These are phyloP conservation scores for Apis dorsata DNA, from an alignment of 1,140 invertebrate species.

Conservation along the genomic window DNA sequence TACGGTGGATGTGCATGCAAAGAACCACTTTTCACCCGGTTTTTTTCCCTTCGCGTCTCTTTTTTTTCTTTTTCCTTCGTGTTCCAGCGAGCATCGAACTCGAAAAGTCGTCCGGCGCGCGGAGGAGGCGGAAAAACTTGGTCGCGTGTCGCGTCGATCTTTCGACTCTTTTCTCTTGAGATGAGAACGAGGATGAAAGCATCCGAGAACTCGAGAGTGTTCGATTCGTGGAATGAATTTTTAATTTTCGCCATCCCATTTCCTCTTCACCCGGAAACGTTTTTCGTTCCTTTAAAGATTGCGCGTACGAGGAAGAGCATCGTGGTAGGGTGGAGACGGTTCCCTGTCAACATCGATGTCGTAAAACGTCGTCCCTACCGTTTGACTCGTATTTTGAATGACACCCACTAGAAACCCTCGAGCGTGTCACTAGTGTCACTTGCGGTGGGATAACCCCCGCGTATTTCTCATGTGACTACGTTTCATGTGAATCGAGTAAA, in stretches of 20 bases:
- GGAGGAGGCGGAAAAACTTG: neutral
- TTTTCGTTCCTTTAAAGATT: neutral
- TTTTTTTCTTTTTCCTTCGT: neutral
- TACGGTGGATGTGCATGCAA: conserved; percentile 53
- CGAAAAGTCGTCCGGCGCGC: conserved; percentile 3
- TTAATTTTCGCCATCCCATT: neutral
- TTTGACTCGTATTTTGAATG: conserved; percentile 30
- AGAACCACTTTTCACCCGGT: conserved; percentile 64
- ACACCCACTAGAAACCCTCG: conserved; percentile 40
- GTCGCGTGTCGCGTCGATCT: neutral
- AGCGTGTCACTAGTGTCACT: conserved; percentile 50
- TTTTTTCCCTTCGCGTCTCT: conserved; percentile 53
- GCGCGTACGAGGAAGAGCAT: neutral
- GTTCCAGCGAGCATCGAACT: neutral
- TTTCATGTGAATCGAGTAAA: conserved; percentile 1
- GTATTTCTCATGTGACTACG: neutral
- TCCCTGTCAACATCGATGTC: neutral
- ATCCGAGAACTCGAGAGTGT: neutral
- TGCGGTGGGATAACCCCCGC: conserved; percentile 11
- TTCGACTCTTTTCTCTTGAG: too few relatives aligned
- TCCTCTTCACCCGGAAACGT: neutral
- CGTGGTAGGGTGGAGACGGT: neutral
- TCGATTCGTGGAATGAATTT: neutral
- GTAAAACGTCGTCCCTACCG: conserved; percentile 27
- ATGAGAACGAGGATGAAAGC: neutral